These are phyloP conservation scores for Apistogramma diplotaenia DNA, from an alignment of 2,113 vertebrate genomes.

Conservation along the genomic window DNA sequence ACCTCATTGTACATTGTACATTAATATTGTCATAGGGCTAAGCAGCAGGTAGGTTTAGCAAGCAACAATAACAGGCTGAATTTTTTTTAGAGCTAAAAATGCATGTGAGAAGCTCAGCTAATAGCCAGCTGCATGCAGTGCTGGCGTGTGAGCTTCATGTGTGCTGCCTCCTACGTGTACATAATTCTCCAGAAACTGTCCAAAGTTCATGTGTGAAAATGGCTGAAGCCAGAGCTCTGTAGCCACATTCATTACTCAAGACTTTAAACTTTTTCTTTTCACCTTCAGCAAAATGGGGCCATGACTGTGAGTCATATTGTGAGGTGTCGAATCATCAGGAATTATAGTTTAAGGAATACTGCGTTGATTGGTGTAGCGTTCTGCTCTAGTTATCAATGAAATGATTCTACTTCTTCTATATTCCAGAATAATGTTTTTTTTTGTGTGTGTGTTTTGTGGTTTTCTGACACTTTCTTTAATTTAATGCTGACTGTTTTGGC, in stretches of 20 bases:
- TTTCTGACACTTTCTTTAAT: neutral
- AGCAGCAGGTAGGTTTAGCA: too few species aligned
- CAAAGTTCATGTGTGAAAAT: neutral
- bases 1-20: too few species aligned
- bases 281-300: neutral
- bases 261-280: neutral
- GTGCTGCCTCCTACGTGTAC: neutral
- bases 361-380: neutral
- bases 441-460: neutral
- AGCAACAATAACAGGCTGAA: too few species aligned
- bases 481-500: neutral
- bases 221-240: neutral
- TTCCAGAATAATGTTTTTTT: neutral
- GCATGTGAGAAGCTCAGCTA: neutral
- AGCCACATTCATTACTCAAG: neutral
- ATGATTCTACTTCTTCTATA: neutral
- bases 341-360: neutral
- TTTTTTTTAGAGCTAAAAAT: neutral
- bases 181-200: neutral
- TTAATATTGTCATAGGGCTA: too few species aligned
- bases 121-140: neutral
- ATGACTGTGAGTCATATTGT: neutral
- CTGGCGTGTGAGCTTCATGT: neutral
- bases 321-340: neutral
- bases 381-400: neutral